Percentiles rank a stretch among this genome's conserved stretches.
Evolutionary conservation across 2,797 vertebrate genomes (phyloP).

Genomic region (Sebastes trivittatus): DNA sequence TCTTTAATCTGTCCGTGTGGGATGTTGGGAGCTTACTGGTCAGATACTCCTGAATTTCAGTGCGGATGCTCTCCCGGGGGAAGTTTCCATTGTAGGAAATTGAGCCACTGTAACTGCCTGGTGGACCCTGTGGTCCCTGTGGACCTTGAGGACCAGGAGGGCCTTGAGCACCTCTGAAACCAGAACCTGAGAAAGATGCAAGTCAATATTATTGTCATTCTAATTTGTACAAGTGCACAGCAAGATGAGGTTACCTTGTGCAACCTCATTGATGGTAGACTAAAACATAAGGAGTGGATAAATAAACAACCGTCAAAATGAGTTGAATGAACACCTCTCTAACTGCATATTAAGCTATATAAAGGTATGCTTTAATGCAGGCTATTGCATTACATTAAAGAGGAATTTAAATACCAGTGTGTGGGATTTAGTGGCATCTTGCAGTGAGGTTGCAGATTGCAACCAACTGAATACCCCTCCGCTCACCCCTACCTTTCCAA

Average conservation of each 20-base stretch:
- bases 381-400: neutral
- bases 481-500: no score
- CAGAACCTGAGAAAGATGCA: slow-evolving; percentile 74
- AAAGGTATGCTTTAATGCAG: neutral
- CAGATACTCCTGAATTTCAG: slow-evolving; percentile 91
- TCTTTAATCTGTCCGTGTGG: neutral
- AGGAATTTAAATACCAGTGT: neutral
- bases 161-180: slow-evolving; percentile 86
- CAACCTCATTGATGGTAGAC: neutral
- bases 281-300: neutral
- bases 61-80: slow-evolving; percentile 85
- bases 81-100: slow-evolving; percentile 66
- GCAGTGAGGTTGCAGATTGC: no score
- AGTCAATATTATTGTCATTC: neutral
- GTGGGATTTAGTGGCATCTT: no score
- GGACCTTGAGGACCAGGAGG: slow-evolving; percentile 91
- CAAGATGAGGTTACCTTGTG: neutral
- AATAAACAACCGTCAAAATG: neutral
- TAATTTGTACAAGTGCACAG: neutral
- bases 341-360: neutral
- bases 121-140: slow-evolving; percentile 89
- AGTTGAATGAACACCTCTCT: neutral
- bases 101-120: slow-evolving; percentile 79
- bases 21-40: slow-evolving; percentile 84
- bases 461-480: no score